A percentile compares a stretch with the other conserved stretches of the same genome.
Evolutionary conservation across 2,113 vertebrate species (phyloP).

Genomic region (Ictalurus punctatus): DNA sequence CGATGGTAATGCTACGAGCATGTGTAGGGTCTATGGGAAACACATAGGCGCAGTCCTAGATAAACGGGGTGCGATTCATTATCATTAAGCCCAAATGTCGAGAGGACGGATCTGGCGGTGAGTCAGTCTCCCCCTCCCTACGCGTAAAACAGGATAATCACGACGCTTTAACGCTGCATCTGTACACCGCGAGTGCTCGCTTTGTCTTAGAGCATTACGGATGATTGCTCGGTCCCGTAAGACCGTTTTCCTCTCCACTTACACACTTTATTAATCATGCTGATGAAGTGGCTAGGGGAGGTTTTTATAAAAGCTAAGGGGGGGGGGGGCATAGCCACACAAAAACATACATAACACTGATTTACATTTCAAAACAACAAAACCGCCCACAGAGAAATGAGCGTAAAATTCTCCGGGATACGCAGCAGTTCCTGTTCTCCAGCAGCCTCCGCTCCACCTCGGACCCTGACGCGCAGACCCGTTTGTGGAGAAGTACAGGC

Average conservation of each 20-base stretch:
- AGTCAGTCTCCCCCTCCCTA: slow-evolving; percentile 27
- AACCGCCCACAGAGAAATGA: neutral
- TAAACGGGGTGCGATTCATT: slow-evolving; percentile 53
- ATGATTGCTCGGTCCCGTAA: slow-evolving; percentile 14
- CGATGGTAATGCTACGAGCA: slow-evolving; percentile 39
- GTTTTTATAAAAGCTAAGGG: neutral
- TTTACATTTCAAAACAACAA: neutral
- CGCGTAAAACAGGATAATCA: slow-evolving; percentile 43
- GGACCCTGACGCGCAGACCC: neutral
- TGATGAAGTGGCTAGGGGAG: slow-evolving; percentile 24
- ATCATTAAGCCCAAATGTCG: slow-evolving; percentile 55
- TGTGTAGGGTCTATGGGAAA: slow-evolving; percentile 51
- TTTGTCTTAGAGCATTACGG: slow-evolving; percentile 35
- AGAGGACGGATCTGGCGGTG: slow-evolving; percentile 40
- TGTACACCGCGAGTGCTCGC: slow-evolving; percentile 21
- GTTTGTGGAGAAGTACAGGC: neutral
- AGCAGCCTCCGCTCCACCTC: neutral
- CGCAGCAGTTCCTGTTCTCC: neutral
- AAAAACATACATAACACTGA: neutral
- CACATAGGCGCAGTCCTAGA: slow-evolving; percentile 50
- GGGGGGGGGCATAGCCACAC: neutral
- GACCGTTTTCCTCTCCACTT: slow-evolving; percentile 18
- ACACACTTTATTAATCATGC: slow-evolving; percentile 39
- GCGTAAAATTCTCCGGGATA: neutral
- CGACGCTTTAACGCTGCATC: slow-evolving; percentile 35